These are phyloP conservation scores for Danaus plexippus DNA, from an alignment of 1,140 invertebrate species.

Conservation along the genomic window DNA sequence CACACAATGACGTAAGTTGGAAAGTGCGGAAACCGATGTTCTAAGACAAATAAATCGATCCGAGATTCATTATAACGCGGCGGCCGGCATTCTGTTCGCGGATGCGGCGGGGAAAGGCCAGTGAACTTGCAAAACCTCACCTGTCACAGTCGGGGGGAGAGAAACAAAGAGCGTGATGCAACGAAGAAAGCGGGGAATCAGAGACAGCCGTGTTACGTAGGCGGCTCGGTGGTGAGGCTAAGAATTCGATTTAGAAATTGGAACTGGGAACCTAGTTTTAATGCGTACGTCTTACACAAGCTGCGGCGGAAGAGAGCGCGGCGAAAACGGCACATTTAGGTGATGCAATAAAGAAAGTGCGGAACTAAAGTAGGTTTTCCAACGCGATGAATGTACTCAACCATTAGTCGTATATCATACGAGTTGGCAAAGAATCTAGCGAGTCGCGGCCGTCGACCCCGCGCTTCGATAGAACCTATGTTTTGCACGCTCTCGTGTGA, in stretches of 20 bases:
- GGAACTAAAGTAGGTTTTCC: conserved; percentile 67
- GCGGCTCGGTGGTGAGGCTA: conserved; percentile 24
- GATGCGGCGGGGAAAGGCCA: conserved; percentile 51
- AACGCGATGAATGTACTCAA: conserved; percentile 66
- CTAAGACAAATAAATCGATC: conserved; percentile 45
- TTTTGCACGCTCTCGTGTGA: conserved; percentile 47
- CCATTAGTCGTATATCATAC: conserved; percentile 64
- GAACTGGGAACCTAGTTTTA: conserved; percentile 34
- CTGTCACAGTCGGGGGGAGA: conserved; percentile 52
- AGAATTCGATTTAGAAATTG: conserved; percentile 40
- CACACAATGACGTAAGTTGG: conserved; percentile 59
- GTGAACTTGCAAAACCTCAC: conserved; percentile 67
- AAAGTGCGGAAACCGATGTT: conserved; percentile 67
- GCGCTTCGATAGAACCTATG: conserved; percentile 35
- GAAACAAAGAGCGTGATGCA: conserved; percentile 44
- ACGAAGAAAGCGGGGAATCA: conserved; percentile 48
- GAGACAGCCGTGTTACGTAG: conserved; percentile 19
- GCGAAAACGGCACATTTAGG: conserved; percentile 52
- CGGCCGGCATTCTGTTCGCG: conserved; percentile 40
- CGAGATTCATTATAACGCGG: conserved; percentile 52
- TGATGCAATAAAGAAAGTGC: conserved; percentile 71
- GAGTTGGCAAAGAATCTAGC: conserved; percentile 48
- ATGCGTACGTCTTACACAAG: conserved; percentile 52
- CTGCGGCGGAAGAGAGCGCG: conserved; percentile 60
- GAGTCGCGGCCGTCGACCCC: conserved; percentile 59